These are phyloP conservation scores for Perizoma affinitatum DNA, from an alignment of 2,888 invertebrate species.

Conservation along the genomic window DNA sequence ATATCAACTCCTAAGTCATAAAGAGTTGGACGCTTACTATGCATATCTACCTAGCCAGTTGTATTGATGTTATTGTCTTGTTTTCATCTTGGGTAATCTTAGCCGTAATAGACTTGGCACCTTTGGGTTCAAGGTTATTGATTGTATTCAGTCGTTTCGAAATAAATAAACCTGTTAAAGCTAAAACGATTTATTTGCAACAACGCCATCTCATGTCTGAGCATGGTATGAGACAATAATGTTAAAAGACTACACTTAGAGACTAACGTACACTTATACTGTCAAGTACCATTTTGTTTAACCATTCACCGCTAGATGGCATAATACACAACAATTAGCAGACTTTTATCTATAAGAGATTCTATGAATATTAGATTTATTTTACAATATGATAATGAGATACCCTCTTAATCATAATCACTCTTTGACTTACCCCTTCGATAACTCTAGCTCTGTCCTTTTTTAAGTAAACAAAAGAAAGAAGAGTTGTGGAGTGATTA, in stretches of 20 bases:
- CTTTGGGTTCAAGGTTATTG: slow-evolving; percentile 32
- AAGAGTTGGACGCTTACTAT: no score
- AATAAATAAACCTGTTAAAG: slow-evolving; percentile 23
- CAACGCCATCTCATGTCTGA: slow-evolving; percentile 31
- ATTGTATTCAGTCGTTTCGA: slow-evolving; percentile 4
- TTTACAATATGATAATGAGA: slow-evolving; percentile 31
- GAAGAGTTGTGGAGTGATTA: no score
- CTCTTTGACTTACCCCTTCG: no score
- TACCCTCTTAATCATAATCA: no score
- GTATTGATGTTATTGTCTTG: no score
- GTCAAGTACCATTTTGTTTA: slow-evolving; percentile 3
- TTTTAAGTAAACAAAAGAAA: no score
- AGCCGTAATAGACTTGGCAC: slow-evolving; percentile 17
- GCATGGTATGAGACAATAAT: slow-evolving; percentile 7
- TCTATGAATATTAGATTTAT: slow-evolving; percentile 11
- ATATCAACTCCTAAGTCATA: no score
- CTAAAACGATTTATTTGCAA: slow-evolving; percentile 32
- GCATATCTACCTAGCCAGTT: no score
- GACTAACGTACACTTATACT: slow-evolving; percentile 3
- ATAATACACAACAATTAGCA: slow-evolving; percentile 7
- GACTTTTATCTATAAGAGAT: slow-evolving; percentile 21
- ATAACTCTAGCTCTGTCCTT: no score
- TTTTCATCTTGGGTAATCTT: no score
- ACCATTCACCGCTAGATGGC: slow-evolving; percentile 20
- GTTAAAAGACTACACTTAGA: not conserved